phyloP scores from a whole-genome alignment of 2,888 invertebrate species.

The Melangyna quadrimaculata region DNA sequence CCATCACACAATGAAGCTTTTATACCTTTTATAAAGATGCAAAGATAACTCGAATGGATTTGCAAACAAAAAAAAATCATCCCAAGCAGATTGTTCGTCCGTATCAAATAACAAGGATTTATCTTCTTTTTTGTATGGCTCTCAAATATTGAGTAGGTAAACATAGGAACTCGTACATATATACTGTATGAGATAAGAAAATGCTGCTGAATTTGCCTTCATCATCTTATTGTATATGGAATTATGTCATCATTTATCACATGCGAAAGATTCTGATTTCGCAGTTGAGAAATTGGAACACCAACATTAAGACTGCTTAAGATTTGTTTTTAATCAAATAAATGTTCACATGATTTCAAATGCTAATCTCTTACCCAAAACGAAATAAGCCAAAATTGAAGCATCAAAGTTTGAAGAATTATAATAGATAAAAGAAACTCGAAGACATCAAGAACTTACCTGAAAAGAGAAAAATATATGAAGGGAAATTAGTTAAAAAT shows the following conservation, averaged over 20 bases:
- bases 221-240: neutral
- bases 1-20: constrained; percentile 11
- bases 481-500: neutral
- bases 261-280: constrained; percentile 17
- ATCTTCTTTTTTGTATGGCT: neutral
- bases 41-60: neutral
- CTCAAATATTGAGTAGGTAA: neutral
- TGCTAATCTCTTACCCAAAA: constrained; percentile 48
- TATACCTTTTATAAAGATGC: neutral
- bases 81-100: neutral
- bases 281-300: constrained; percentile 16
- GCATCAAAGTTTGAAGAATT: neutral
- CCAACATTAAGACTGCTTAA: neutral
- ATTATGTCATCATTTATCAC: neutral
- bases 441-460: constrained; percentile 33
- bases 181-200: neutral
- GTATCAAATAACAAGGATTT: constrained; percentile 15
- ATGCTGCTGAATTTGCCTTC: neutral
- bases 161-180: neutral
- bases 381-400: neutral
- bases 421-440: neutral
- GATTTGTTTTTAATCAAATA: neutral
- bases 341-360: constrained; percentile 21
- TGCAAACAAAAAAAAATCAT: neutral
- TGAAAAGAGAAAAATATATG: constrained; percentile 32